A percentile compares a stretch with the other conserved stretches of the same genome.
These are phyloP conservation scores for Lipophrys pholis DNA, from an alignment of 2,113 vertebrate species.

Conservation along the genomic window DNA sequence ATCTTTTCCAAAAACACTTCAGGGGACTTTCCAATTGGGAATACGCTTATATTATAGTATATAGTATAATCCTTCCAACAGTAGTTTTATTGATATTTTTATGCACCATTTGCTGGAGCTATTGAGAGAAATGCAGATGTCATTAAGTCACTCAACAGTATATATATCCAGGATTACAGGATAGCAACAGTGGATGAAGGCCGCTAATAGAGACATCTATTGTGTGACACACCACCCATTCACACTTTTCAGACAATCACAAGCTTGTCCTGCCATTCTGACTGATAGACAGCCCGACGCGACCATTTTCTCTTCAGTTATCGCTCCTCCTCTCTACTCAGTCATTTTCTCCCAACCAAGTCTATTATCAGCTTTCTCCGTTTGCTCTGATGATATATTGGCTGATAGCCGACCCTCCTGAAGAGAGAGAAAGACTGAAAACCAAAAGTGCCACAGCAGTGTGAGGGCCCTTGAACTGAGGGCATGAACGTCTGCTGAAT, in stretches of 20 bases:
- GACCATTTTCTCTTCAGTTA: slow-evolving; percentile 14
- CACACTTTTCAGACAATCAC: slow-evolving; percentile 4
- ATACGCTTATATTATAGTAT: no score
- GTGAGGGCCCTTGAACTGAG: neutral
- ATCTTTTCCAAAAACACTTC: neutral
- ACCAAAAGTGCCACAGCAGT: neutral
- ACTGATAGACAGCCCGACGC: slow-evolving; percentile 4
- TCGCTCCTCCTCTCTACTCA: slow-evolving; percentile 13
- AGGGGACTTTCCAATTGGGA: neutral
- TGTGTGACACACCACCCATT: neutral
- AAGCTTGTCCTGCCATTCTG: neutral
- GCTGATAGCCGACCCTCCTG: neutral
- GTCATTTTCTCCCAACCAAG: slow-evolving; percentile 14
- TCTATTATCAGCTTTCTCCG: slow-evolving; percentile 15
- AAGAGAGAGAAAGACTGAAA: slow-evolving; percentile 15
- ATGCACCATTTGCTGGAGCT: no score
- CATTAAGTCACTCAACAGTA: neutral
- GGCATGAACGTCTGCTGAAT: neutral
- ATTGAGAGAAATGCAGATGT: neutral
- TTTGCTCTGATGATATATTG: neutral
- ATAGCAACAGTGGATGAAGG: neutral
- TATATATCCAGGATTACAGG: slow-evolving; percentile 4
- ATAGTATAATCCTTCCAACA: no score
- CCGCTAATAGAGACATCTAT: slow-evolving; percentile 2
- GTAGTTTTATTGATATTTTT: no score